phyloP scores from a whole-genome alignment of 1,140 invertebrate species.

The Zaprionus inermis region DNA sequence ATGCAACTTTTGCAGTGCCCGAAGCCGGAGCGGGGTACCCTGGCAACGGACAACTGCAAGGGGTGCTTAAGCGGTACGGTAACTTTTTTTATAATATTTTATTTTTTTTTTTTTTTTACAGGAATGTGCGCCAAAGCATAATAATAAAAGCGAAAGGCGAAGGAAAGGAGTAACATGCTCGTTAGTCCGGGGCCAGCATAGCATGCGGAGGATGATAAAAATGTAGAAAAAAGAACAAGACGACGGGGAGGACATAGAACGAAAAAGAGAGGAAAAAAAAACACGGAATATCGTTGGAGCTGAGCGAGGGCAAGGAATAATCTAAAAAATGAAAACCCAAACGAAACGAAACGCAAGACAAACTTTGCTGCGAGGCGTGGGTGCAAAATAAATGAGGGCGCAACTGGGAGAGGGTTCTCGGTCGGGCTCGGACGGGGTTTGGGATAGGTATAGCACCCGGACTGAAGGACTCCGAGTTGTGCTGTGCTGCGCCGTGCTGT shows the following conservation, averaged over 20 bases:
- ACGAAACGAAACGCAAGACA: conserved; percentile 76
- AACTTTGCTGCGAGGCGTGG: conserved; percentile 80
- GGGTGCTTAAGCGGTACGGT: conserved; percentile 39
- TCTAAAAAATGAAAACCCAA: conserved; percentile 81
- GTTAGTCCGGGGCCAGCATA: conserved; percentile 63
- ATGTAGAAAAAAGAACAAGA: conserved; percentile 40
- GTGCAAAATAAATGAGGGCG: conserved; percentile 79
- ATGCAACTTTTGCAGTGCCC: conserved; percentile 73
- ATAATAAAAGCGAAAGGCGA: conserved; percentile 78
- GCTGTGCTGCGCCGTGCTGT: conserved; percentile 14
- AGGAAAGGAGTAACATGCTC: conserved; percentile 80
- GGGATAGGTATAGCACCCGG: conserved; percentile 34
- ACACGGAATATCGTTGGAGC: conserved; percentile 43
- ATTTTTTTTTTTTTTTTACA: conserved; percentile 54
- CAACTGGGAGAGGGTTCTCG: conserved; percentile 4
- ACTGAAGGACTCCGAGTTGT: conserved; percentile 67
- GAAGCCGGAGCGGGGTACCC: conserved; percentile 49
- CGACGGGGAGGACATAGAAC: conserved; percentile 16
- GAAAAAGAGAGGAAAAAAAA: conserved; percentile 38
- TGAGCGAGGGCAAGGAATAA: conserved; percentile 72
- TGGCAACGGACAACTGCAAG: conserved; percentile 39
- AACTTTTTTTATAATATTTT: conserved; percentile 49
- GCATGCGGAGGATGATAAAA: conserved; percentile 28
- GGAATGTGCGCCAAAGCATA: conserved; percentile 81
- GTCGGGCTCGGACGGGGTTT: not conserved